Evolutionary conservation across 2,888 invertebrate genomes (phyloP), one percentile per base, ranked within the genome.

Genomic region (Calameuta pallipes): DNA sequence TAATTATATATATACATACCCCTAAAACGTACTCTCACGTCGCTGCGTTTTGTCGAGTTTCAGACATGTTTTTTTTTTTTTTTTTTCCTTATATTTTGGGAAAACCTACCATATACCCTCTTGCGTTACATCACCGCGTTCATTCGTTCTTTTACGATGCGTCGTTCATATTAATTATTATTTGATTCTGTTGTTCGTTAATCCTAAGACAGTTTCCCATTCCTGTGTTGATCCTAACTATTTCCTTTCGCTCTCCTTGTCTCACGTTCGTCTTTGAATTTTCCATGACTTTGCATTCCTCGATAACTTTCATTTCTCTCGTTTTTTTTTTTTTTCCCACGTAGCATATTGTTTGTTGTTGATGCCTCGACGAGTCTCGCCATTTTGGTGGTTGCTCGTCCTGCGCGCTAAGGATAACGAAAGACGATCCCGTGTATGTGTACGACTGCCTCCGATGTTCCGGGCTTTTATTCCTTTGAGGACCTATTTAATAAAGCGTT

Each of bases 1-100:
- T 88, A 89, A 89, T 88, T 89, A 89, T 88, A 89, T 88, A 89
- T 89, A 90, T 88, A 88, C 85, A 89, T 90, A 89, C 86, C 88
- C 88, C 87, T 87, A 87, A 87, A 89, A 87, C 86, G 89, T 84
- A 80, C 78, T 83, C 84, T 85, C 86, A 84, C 83, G 82, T 83
- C 86, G 85, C 85, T 84, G 83, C 71, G 71, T 71, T 71, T 56
- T 33, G 33, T 33, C 71, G 71, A 71, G 15, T 31, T 81, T 83
- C 79, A 77, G 15, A 11, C 12, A 31, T 31, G 1, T 74, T 74
- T 77, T 41, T 71, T n/a, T 30, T 37, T 35, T 30, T 15, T 69
- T 70, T 80, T 82, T 76, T 76, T 83, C 33, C 74, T 78, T 77
- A 70, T 80, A 79, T 77, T 81, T 70, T 77, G 78, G 75, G 75